phyloP scores from a whole-genome alignment of 2,113 vertebrate genomes.

The Protobothrops mucrosquamatus region DNA sequence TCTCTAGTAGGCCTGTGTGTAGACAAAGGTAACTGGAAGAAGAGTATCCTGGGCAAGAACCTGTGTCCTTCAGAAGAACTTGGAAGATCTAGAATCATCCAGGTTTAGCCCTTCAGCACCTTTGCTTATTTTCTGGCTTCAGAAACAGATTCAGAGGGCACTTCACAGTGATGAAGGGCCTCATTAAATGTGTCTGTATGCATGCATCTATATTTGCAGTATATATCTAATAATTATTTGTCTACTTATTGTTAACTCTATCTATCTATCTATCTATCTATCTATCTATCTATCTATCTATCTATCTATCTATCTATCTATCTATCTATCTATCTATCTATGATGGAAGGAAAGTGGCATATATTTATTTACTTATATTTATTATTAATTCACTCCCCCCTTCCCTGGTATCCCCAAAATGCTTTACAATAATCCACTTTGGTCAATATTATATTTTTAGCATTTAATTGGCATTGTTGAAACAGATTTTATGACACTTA shows the following conservation, averaged over 20 bases:
- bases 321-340: too few relatives aligned
- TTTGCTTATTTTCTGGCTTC: background rate
- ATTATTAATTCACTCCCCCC: background rate
- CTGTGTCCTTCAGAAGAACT: background rate
- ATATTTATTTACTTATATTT: conserved; percentile 52
- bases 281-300: too few relatives aligned
- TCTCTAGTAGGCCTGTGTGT: background rate
- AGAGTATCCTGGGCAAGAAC: background rate
- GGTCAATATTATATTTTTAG: background rate
- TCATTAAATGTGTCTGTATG: background rate
- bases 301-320: too few relatives aligned
- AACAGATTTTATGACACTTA: background rate
- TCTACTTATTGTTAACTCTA: background rate
- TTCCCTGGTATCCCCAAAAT: background rate
- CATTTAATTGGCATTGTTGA: background rate
- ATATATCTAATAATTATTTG: background rate
- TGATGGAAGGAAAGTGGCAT: conserved; percentile 30
- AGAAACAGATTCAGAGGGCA: background rate
- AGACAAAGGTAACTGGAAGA: background rate
- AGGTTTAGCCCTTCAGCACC: background rate
- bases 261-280: background rate
- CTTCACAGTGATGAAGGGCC: background rate
- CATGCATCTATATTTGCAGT: background rate
- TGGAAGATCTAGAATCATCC: background rate
- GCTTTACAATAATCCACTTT: background rate